phyloP scores from a whole-genome alignment of 2,113 vertebrate genomes.

The Nothocercus julius region DNA sequence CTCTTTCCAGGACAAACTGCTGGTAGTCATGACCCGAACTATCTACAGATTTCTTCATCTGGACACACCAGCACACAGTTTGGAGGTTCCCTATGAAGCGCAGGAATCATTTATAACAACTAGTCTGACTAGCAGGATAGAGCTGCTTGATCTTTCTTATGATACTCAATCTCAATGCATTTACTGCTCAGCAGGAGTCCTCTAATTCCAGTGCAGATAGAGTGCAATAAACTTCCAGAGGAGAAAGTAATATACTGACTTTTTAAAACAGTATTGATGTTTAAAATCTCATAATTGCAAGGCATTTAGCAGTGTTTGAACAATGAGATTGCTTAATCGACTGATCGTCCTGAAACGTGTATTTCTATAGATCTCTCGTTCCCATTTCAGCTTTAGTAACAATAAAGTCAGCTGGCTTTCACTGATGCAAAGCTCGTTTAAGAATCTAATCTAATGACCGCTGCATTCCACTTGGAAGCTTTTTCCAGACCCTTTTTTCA shows the following conservation, averaged over 20 bases:
- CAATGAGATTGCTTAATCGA: conserved; percentile 69
- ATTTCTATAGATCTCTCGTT: conserved; percentile 36
- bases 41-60: not conserved
- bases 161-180: conserved; percentile 31
- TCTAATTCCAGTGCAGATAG: conserved; percentile 40
- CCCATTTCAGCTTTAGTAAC: conserved; percentile 30
- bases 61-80: not conserved
- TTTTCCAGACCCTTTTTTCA: not conserved
- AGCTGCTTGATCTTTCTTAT: conserved; percentile 32
- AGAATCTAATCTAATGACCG: not conserved
- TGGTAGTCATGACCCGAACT: not conserved
- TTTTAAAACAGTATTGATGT: conserved; percentile 73
- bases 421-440: not conserved
- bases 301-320: conserved; percentile 67
- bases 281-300: conserved; percentile 73
- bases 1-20: not conserved
- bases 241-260: conserved; percentile 69
- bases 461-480: not conserved
- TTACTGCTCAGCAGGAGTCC: conserved; percentile 51
- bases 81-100: not conserved
- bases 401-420: conserved; percentile 1
- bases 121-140: not conserved
- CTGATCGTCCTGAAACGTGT: conserved; percentile 15
- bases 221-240: conserved; percentile 49
- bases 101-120: not conserved